Conservation (phyloP, 2,888 invertebrate species). For the Eristalis arbustorum region DNA sequence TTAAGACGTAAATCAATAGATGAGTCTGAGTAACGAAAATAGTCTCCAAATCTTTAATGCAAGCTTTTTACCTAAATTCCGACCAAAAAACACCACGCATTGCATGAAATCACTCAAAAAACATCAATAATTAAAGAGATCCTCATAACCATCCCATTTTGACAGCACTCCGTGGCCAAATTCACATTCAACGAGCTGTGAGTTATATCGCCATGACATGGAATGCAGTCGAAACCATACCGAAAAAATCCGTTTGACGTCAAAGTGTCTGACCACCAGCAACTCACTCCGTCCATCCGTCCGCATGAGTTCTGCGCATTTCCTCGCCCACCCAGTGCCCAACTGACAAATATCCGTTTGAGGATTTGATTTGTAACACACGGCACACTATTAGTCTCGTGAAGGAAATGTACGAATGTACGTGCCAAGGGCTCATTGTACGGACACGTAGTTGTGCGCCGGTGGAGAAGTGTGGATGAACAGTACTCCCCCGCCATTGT, state of each 20-base stretch:
- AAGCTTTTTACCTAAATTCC: neutral
- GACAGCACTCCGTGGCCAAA: neutral
- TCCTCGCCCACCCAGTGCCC: neutral
- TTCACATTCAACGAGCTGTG: neutral
- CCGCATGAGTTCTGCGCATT: neutral
- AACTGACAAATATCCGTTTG: conserved; percentile 14
- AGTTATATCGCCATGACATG: neutral
- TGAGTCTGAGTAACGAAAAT: no score
- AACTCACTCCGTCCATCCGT: neutral
- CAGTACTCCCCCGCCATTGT: no score
- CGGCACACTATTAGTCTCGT: neutral
- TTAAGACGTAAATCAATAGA: no score
- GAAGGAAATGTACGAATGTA: neutral
- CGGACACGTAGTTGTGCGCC: neutral
- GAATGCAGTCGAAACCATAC: neutral
- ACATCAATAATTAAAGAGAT: neutral
- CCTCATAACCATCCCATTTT: neutral
- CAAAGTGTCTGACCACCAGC: neutral
- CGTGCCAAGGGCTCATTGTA: neutral
- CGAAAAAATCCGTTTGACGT: neutral
- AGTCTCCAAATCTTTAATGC: no score
- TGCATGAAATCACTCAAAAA: neutral
- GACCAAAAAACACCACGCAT: neutral
- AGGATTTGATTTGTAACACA: conserved; percentile 17
- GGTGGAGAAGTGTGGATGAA: no score